Evolutionary conservation across 2,888 invertebrate species (phyloP).

Genomic region (Scaptodrosophila latifasciaeformis): DNA sequence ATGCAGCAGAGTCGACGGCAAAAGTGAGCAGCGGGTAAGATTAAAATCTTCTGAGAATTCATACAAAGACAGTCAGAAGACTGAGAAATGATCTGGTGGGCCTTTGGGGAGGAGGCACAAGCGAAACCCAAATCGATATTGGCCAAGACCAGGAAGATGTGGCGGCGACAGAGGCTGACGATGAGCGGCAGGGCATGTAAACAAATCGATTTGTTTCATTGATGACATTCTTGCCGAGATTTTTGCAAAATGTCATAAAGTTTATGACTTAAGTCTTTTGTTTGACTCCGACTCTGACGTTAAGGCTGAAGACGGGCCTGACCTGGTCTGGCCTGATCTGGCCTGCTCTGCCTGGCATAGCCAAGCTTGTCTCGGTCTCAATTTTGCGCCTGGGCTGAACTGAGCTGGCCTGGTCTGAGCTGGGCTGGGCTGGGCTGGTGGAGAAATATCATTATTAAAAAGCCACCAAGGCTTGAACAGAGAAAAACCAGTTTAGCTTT

Average conservation of each 20-base stretch:
- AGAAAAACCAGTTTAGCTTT: conserved; percentile 35
- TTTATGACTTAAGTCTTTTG: conserved; percentile 74
- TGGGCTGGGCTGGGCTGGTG: conserved; percentile 26
- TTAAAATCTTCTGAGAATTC: conserved; percentile 67
- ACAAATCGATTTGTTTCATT: conserved; percentile 74
- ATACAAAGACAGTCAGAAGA: conserved; percentile 43
- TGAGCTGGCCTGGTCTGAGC: too few species aligned
- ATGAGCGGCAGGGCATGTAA: conserved; percentile 45
- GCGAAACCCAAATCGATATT: conserved; percentile 62
- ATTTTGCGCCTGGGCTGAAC: background rate
- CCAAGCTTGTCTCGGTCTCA: background rate
- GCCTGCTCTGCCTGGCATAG: too few species aligned
- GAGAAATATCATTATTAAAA: conserved; percentile 61
- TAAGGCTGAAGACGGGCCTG: conserved; percentile 16
- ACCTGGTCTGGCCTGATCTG: too few species aligned
- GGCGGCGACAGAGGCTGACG: conserved; percentile 4
- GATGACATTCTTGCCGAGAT: conserved; percentile 70
- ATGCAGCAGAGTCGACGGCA: conserved; percentile 5
- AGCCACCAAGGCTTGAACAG: conserved; percentile 11
- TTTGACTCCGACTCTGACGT: conserved; percentile 37
- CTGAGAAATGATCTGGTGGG: conserved; percentile 16
- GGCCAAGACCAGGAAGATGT: conserved; percentile 1
- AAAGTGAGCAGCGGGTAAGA: conserved; percentile 47
- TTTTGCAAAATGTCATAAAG: conserved; percentile 73
- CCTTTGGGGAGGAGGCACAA: conserved; percentile 2